phyloP scores from a whole-genome alignment of 1,140 invertebrate genomes.

The Drosophila paulistorum region DNA sequence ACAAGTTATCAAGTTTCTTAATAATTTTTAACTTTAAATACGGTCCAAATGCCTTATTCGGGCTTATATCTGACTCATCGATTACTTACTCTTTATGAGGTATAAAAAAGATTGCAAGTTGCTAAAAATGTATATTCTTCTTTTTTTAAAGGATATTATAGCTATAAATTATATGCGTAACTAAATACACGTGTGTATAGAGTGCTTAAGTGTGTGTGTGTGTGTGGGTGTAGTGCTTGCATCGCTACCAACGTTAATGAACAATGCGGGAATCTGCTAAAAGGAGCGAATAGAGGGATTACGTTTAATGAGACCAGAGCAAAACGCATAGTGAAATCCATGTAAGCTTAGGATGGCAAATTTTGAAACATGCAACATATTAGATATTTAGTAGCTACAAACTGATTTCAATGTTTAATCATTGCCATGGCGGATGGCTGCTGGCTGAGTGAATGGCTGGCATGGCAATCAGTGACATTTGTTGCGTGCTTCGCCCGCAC shows the following conservation, averaged over 20 bases:
- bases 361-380: background rate
- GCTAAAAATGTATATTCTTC: too few relatives aligned
- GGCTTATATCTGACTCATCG: too few relatives aligned
- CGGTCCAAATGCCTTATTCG: too few relatives aligned
- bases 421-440: slow-evolving; percentile 16
- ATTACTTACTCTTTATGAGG: too few relatives aligned
- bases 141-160: too few relatives aligned
- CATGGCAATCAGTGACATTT: slow-evolving; percentile 51
- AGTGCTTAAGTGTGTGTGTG: background rate
- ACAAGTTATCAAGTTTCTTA: too few relatives aligned
- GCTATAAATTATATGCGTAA: too few relatives aligned
- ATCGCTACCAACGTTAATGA: slow-evolving; percentile 21
- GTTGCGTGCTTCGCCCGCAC: slow-evolving; percentile 28
- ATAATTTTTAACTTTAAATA: too few relatives aligned
- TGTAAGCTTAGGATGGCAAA: background rate
- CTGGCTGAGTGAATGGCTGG: background rate
- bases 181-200: too few relatives aligned
- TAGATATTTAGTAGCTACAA: background rate
- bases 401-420: slow-evolving; percentile 33
- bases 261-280: slow-evolving; percentile 45
- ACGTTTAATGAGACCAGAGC: slow-evolving; percentile 49
- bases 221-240: background rate
- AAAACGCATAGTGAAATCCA: slow-evolving; percentile 1
- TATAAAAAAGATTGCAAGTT: too few relatives aligned
- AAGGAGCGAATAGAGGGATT: slow-evolving; percentile 45